A percentile compares a stretch with the other conserved stretches of the same genome.
phyloP scores from a whole-genome alignment of 2,113 vertebrate species.

The Hyperopisus bebe region DNA sequence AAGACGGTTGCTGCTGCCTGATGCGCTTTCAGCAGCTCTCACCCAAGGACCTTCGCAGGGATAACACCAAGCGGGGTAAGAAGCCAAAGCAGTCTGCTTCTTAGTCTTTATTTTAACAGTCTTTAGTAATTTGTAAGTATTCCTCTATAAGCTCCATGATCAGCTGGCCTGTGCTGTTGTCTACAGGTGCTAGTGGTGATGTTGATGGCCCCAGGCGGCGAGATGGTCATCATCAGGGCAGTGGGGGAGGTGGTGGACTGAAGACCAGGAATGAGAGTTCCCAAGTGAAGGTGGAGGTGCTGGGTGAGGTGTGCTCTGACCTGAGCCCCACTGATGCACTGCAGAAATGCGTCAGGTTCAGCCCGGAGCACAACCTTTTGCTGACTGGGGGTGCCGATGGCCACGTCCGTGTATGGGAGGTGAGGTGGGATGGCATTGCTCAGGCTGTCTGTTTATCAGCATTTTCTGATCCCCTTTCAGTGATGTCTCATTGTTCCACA shows the following conservation, averaged over 20 bases:
- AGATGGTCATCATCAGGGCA: constrained; percentile 44
- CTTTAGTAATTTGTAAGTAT: background rate
- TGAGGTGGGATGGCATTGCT: constrained; percentile 30
- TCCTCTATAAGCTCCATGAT: background rate
- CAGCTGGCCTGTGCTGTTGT: background rate
- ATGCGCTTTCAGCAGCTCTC: constrained; percentile 60
- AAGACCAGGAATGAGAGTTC: constrained; percentile 50
- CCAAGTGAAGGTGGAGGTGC: constrained; percentile 59
- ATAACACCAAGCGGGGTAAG: constrained; percentile 59
- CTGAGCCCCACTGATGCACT: constrained; percentile 71
- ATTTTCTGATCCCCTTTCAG: background rate
- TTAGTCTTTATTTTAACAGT: background rate
- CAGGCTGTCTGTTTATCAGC: background rate
- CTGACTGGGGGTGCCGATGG: constrained; percentile 82
- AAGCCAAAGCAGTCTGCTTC: background rate
- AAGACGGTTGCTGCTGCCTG: constrained; percentile 79
- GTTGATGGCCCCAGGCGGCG: constrained; percentile 44
- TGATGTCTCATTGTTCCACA: background rate
- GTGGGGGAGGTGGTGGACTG: constrained; percentile 19
- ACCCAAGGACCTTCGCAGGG: constrained; percentile 26
- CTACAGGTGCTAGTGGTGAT: constrained; percentile 44
- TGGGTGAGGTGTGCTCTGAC: constrained; percentile 75
- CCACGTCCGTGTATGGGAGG: constrained; percentile 82
- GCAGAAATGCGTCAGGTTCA: constrained; percentile 85
- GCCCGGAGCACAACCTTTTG: constrained; percentile 65